Evolutionary conservation across 2,888 invertebrate species (phyloP), one percentile per base, ranked within the genome.

Genomic region (Ryuthela nishihirai): DNA sequence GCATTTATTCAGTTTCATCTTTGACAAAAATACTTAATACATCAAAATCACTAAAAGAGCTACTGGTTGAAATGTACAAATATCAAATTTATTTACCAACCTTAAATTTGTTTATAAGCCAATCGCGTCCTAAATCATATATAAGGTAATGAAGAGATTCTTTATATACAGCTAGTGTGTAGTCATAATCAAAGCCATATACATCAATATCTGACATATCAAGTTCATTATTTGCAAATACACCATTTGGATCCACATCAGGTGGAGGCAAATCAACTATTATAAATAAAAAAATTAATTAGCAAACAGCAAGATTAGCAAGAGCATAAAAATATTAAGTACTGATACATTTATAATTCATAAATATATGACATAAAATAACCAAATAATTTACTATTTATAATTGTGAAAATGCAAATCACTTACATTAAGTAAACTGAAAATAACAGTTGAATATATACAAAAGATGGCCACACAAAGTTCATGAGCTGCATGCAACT

Each of bases 151-250:
- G 91, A 72, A 98, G 78, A 18, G 86, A 82, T 9, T 88, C 87
- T 71, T 90, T 93, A 74, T 98, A 98, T 69, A 91, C 89, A 1
- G 97, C 97, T 69, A 98, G 75, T 0, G 98, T 98, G 75, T 98
- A 98, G 75, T 98, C 98, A 78, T 98, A 98, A 77, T 98, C 98
- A 78, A 98, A 98, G 36, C 98, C 92, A 79, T 94, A 95, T 0
- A 95, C 91, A 70, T 88, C 83, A 35, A 98, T 89, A 75, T 93
- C 88, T 64, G 85, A 82, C 47, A 98, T 78, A 74, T 94, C 88
- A 54, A 97, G 78, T 72, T 97, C 95, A 77, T 98, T 98, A 75
- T 95, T 97, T 10, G 94, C 93, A 77, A 95, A 98, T 2, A 98
- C 92, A 35, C 89, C 91, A 69, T 82, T 80, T 0, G 85, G 82